Evolutionary conservation across 2,888 invertebrate genomes (phyloP).

Genomic region (Dimorphilus gyrociliatus): DNA sequence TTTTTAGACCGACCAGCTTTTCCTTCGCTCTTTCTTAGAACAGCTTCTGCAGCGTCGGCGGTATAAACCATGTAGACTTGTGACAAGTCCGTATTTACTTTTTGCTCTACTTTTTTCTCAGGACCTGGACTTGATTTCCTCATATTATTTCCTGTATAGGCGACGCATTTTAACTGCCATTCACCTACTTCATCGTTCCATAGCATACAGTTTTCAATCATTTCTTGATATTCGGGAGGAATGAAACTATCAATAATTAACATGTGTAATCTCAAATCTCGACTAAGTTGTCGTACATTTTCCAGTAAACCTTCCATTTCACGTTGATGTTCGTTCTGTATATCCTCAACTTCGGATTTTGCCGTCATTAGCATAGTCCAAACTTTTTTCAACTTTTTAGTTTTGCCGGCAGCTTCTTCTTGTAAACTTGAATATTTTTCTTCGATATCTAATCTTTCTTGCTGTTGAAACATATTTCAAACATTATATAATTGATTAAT

Average conservation of each 20-base stretch:
- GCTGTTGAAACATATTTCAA: no score
- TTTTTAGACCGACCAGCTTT: constrained; percentile 23
- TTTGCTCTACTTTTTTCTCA: no score
- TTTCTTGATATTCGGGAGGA: constrained; percentile 74
- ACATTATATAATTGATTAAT: no score
- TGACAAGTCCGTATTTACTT: constrained; percentile 48
- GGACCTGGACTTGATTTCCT: constrained; percentile 42
- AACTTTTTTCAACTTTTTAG: constrained; percentile 74
- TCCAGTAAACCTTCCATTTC: constrained; percentile 92
- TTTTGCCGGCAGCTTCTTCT: constrained; percentile 82
- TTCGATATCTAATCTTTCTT: constrained; percentile 78
- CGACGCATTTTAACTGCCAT: constrained; percentile 92
- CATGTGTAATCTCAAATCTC: constrained; percentile 78
- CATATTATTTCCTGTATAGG: constrained; percentile 98
- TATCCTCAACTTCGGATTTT: constrained; percentile 41
- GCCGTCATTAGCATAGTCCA: constrained; percentile 65
- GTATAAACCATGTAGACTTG: constrained; percentile 52
- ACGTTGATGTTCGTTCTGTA: constrained; percentile 78
- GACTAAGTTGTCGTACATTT: constrained; percentile 68
- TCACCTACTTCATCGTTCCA: constrained; percentile 99
- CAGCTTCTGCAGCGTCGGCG: constrained; percentile 43
- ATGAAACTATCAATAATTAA: constrained; percentile 79
- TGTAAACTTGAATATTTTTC: constrained; percentile 83
- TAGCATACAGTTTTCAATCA: constrained; percentile 66
- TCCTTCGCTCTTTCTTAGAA: constrained; percentile 30